Evolutionary conservation across 2,113 vertebrate genomes (phyloP), one percentile per base, ranked within the genome.

Genomic region (Ciconia stormi): DNA sequence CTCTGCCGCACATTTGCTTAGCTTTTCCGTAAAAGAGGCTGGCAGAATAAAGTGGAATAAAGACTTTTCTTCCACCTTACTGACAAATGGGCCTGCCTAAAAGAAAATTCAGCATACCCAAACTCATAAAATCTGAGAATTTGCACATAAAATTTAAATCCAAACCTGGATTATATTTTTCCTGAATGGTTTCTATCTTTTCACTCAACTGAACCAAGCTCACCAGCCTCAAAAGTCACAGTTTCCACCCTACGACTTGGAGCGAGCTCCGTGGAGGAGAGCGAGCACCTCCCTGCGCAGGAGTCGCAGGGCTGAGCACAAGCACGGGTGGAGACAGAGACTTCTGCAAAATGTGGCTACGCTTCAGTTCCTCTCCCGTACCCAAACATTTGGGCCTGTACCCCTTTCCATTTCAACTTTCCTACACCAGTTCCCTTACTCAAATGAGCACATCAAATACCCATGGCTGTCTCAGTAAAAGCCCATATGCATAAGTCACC

Each of bases 401-500:
- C 40, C 34, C 44, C 55, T 67, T 91, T 67, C 77, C 77, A 76
- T 91, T 95, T 94, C 86, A 78, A 7, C 91, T 87, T 94, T 79
- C 52, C 34, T 72, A 27, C 34, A 65, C 59, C 49, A 49, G 65
- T 97, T 96, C 83, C 52, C 56, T 42, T 89, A 73, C 65, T 79
- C 65, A 73, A 65, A 78, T 40, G 40, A 87, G 49, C 26, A 40
- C 15, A 38, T 21, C 29, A 63, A 11, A 40, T n/a, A 40, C 27
- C 55, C 2, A 0, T 36, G 44, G 32, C 47, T 4, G 2, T 7
- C 44, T 61, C 47, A 38, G 49, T 47, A 56, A 87, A 80, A 81
- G 25, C 27, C 59, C 4, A 0, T 15, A 13, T 20, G 30, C 0
- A 0, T 9, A 73, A 69, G 11, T 38, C 56, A 34, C 44, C n/a